Conservation (phyloP, 2,113 vertebrate species). For the Xenopus borealis region DNA sequence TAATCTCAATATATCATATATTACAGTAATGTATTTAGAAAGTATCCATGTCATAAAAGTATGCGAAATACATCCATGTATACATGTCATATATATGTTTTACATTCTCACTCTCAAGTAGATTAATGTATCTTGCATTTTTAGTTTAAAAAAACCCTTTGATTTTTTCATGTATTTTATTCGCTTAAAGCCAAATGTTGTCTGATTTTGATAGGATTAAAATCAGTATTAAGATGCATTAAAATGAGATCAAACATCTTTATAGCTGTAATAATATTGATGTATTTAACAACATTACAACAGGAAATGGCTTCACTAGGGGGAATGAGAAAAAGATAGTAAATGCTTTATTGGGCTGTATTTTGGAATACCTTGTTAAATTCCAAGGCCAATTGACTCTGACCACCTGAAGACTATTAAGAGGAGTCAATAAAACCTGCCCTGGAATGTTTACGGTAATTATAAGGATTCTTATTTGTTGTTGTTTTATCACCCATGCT, state of each 20-base stretch:
- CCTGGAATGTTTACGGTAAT: constrained; percentile 30
- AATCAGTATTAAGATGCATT: not conserved
- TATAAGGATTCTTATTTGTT: constrained; percentile 4
- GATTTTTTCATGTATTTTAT: too few species aligned
- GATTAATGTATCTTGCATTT: too few species aligned
- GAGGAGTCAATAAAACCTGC: constrained; percentile 40
- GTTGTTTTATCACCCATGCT: not conserved
- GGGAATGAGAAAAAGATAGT: constrained; percentile 31
- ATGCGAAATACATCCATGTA: too few species aligned
- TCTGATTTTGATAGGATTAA: not conserved
- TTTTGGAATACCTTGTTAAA: constrained; percentile 44
- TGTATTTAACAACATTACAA: constrained; percentile 27
- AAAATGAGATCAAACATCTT: constrained; percentile 16
- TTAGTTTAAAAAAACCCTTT: too few species aligned
- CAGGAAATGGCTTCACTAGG: constrained; percentile 29
- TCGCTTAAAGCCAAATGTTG: too few species aligned
- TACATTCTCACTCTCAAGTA: too few species aligned
- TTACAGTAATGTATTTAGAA: too few species aligned
- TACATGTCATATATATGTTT: too few species aligned
- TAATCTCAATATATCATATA: too few species aligned
- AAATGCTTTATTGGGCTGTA: constrained; percentile 41
- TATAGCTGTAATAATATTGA: constrained; percentile 11
- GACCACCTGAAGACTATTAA: constrained; percentile 41
- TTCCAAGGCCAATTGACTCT: constrained; percentile 35
- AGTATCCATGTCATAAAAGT: too few species aligned